Conservation (phyloP, 2,888 invertebrate genomes). For the Torymus aiolomorphi region DNA sequence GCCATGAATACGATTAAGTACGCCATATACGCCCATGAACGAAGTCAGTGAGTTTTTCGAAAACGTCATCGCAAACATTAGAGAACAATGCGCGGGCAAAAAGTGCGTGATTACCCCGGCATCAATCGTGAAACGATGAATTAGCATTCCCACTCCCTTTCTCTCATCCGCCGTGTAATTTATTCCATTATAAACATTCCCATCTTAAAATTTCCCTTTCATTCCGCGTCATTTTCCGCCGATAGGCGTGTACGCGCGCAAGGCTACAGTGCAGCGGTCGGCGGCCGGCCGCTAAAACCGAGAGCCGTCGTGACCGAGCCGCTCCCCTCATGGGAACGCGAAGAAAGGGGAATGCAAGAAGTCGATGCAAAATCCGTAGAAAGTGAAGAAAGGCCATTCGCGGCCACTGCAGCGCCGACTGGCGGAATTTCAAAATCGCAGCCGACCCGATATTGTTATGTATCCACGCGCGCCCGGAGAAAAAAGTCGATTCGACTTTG, state of each 20-base stretch:
- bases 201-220: too few species aligned
- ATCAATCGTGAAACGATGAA: too few species aligned
- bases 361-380: slow-evolving; percentile 41
- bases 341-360: slow-evolving; percentile 17
- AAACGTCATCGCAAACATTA: too few species aligned
- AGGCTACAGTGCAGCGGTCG: background rate
- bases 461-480: background rate
- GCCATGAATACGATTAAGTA: too few species aligned
- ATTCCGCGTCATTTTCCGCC: background rate
- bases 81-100: too few species aligned
- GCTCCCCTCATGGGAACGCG: slow-evolving; percentile 9
- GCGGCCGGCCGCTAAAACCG: background rate
- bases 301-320: background rate
- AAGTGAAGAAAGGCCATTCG: slow-evolving; percentile 34
- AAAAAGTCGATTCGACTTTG: slow-evolving; percentile 18
- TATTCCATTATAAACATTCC: too few species aligned
- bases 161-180: too few species aligned
- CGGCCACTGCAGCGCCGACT: too few species aligned
- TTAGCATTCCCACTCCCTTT: too few species aligned
- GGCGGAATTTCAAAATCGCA: slow-evolving; percentile 25
- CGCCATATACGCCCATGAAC: too few species aligned
- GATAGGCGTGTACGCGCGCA: background rate
- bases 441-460: background rate
- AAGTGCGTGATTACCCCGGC: too few species aligned
- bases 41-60: too few species aligned